Evolutionary conservation across 2,888 invertebrate genomes (phyloP).

Genomic region (Caenorhabditis panamensis): DNA sequence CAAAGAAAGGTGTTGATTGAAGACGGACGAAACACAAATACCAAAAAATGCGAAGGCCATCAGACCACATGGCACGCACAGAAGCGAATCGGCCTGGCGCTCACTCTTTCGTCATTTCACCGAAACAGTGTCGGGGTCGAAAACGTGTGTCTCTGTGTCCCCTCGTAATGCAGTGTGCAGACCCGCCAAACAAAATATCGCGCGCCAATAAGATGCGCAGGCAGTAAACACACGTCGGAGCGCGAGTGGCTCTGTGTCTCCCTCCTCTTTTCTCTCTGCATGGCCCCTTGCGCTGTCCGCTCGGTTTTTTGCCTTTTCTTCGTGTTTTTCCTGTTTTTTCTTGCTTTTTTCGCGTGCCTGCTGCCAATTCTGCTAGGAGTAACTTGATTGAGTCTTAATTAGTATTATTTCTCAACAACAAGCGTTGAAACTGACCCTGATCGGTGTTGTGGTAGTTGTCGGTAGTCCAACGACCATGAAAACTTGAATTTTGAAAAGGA

Average conservation of each 20-base stretch:
- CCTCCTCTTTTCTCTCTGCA: not conserved
- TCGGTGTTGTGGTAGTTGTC: not conserved
- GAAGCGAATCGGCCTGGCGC: not conserved
- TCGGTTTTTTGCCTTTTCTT: slow-evolving; percentile 1
- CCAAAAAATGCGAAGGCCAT: slow-evolving; percentile 36
- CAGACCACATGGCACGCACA: slow-evolving; percentile 21
- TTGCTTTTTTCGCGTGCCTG: slow-evolving; percentile 12
- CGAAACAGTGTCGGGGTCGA: slow-evolving; percentile 27
- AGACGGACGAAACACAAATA: not conserved
- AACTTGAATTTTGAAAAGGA: slow-evolving; percentile 36
- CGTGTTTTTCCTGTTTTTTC: slow-evolving; percentile 15
- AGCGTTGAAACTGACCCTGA: slow-evolving; percentile 2
- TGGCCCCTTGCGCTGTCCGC: not conserved
- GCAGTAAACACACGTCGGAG: slow-evolving; percentile 53
- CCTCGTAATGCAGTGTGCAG: slow-evolving; percentile 30
- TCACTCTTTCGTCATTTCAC: slow-evolving; percentile 18
- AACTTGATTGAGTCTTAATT: not conserved
- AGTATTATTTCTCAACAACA: slow-evolving; percentile 19
- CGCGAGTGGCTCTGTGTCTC: slow-evolving; percentile 23
- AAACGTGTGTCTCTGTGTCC: slow-evolving; percentile 13
- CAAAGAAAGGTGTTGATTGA: slow-evolving; percentile 1
- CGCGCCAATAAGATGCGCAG: slow-evolving; percentile 32
- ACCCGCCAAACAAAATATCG: slow-evolving; percentile 7
- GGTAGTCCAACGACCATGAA: slow-evolving; percentile 37
- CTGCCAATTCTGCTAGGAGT: not conserved